Evolutionary conservation across 92 coral and sea anemone genomes (phyloP).

Genomic region (Galaxea fascicularis): DNA sequence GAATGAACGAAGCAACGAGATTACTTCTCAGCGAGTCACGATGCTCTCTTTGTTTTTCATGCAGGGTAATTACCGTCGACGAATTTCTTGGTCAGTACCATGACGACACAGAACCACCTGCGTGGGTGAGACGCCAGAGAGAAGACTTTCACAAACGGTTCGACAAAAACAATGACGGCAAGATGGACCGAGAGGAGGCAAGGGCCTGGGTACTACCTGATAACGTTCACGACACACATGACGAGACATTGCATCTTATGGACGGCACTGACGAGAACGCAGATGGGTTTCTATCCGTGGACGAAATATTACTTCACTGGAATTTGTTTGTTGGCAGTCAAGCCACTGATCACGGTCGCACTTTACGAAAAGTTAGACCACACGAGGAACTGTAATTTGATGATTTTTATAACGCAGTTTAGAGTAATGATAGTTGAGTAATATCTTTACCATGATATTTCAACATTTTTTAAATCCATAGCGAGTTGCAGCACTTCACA

Average conservation of each 20-base stretch:
- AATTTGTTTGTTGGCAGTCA: constrained; percentile 96
- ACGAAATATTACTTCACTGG: constrained; percentile 93
- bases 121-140: constrained; percentile 93
- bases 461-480: neutral
- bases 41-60: neutral
- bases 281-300: constrained; percentile 82
- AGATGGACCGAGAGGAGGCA: constrained; percentile 91
- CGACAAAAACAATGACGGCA: constrained; percentile 92
- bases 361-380: constrained; percentile 79
- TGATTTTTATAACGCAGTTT: neutral
- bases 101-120: constrained; percentile 80
- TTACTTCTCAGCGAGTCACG: neutral
- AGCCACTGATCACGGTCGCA: constrained; percentile 98
- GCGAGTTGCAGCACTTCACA: neutral
- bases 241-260: constrained; percentile 93
- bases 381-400: constrained; percentile 79
- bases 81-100: constrained; percentile 97
- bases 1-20: too few relatives aligned
- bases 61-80: constrained; percentile 79
- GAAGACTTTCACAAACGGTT: constrained; percentile 82
- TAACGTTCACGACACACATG: constrained; percentile 79
- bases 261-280: constrained; percentile 98
- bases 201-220: constrained; percentile 94
- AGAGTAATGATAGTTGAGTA: neutral
- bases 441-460: neutral